Evolutionary conservation across 2,113 vertebrate genomes (phyloP).

Genomic region (Ploceus nigricollis): DNA sequence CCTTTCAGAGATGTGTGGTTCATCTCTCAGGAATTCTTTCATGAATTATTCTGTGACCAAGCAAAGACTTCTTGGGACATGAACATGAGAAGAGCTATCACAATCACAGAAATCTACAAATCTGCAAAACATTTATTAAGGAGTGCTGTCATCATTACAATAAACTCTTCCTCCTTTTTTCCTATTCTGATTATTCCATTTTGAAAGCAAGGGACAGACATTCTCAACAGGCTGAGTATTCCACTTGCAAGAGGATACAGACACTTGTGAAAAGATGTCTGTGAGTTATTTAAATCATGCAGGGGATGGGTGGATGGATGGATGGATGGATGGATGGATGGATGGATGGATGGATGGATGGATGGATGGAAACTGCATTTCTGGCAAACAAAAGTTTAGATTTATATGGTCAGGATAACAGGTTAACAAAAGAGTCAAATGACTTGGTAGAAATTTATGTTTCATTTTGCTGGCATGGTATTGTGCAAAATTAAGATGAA

Average conservation of each 20-base stretch:
- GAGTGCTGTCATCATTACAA: neutral
- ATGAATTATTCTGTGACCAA: neutral
- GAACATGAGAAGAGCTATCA: neutral
- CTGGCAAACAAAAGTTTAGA: neutral
- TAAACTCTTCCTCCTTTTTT: neutral
- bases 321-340: too few species aligned
- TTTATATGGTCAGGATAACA: neutral
- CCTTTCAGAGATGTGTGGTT: neutral
- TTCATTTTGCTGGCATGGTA: neutral
- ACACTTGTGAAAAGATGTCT: neutral
- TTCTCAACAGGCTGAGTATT: neutral
- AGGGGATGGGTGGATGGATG: neutral
- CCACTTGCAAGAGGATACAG: neutral
- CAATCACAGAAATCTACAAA: neutral
- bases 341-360: too few species aligned
- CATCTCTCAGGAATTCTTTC: neutral
- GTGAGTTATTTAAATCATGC: neutral
- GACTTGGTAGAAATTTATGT: neutral
- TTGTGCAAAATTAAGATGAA: neutral
- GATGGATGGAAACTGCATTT: neutral
- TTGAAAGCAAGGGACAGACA: neutral
- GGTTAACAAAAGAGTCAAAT: neutral
- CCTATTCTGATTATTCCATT: neutral
- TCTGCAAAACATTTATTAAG: neutral
- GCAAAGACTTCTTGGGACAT: neutral